phyloP scores from a whole-genome alignment of 2,113 vertebrate species.

The Gadus chalcogrammus region DNA sequence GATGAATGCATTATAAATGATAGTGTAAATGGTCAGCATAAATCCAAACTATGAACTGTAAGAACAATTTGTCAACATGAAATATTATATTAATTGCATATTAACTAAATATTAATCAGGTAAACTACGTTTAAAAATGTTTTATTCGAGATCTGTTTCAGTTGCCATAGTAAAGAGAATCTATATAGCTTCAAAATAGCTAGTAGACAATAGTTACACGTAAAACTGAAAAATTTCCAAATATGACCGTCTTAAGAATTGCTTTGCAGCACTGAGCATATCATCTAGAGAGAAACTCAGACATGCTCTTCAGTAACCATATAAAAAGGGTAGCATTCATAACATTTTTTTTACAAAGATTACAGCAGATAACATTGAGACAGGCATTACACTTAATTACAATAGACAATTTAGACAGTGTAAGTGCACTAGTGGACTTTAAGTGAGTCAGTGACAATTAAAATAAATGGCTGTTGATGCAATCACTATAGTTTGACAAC shows the following conservation, averaged over 20 bases:
- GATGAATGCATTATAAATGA: no score
- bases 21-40: no score
- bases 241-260: no score
- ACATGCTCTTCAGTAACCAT: slow-evolving; percentile 16
- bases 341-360: slow-evolving; percentile 61
- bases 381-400: slow-evolving; percentile 35
- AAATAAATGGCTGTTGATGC: background rate
- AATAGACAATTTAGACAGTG: slow-evolving; percentile 30
- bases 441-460: slow-evolving; percentile 9
- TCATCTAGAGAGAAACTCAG: background rate
- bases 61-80: no score
- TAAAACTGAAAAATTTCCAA: background rate
- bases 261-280: background rate
- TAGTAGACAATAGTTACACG: background rate
- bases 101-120: no score
- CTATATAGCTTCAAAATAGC: background rate
- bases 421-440: slow-evolving; percentile 45
- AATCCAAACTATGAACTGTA: no score
- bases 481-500: background rate
- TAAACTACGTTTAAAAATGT: no score
- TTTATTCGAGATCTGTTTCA: no score
- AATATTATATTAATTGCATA: no score
- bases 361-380: slow-evolving; percentile 48
- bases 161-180: no score
- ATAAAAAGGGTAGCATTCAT: slow-evolving; percentile 52